Evolutionary conservation across 1,140 invertebrate genomes (phyloP).

Genomic region (Triops cancriformis): DNA sequence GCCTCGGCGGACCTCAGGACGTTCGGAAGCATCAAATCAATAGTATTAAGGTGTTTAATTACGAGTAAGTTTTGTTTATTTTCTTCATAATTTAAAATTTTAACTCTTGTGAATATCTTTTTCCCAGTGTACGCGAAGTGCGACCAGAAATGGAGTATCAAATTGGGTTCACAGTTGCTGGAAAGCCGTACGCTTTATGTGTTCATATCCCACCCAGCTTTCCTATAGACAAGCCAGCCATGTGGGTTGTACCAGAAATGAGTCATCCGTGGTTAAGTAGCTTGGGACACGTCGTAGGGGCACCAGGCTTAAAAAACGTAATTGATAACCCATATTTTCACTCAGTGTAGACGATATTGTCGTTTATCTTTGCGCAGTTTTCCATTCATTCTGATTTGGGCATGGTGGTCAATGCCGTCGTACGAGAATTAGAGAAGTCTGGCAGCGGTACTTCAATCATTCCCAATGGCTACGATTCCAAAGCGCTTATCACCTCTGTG

Average conservation of each 20-base stretch:
- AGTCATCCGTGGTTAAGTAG: constrained; percentile 58
- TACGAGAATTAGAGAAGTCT: constrained; percentile 58
- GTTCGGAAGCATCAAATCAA: neutral
- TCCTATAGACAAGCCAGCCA: constrained; percentile 60
- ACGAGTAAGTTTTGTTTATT: neutral
- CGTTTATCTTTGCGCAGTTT: constrained; percentile 44
- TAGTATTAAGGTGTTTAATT: neutral
- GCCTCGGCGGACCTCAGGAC: neutral
- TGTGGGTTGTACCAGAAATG: constrained; percentile 55
- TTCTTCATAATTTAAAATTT: neutral
- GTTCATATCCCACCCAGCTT: constrained; percentile 56
- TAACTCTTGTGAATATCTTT: neutral
- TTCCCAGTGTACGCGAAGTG: constrained; percentile 56
- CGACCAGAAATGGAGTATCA: constrained; percentile 59
- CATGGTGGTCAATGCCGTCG: constrained; percentile 64
- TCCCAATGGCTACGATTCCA: neutral
- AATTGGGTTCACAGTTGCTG: constrained; percentile 54
- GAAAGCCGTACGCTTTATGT: constrained; percentile 52
- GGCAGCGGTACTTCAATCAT: neutral
- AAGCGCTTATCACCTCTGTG: neutral
- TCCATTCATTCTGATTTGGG: constrained; percentile 66
- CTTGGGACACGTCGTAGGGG: constrained; percentile 53
- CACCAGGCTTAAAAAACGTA: constrained; percentile 62
- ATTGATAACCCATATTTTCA: constrained; percentile 32
- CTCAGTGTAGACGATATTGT: neutral